Percentiles rank a stretch among this genome's conserved stretches.
Conservation (phyloP, 2,888 invertebrate species). For the Magallana nippona region DNA sequence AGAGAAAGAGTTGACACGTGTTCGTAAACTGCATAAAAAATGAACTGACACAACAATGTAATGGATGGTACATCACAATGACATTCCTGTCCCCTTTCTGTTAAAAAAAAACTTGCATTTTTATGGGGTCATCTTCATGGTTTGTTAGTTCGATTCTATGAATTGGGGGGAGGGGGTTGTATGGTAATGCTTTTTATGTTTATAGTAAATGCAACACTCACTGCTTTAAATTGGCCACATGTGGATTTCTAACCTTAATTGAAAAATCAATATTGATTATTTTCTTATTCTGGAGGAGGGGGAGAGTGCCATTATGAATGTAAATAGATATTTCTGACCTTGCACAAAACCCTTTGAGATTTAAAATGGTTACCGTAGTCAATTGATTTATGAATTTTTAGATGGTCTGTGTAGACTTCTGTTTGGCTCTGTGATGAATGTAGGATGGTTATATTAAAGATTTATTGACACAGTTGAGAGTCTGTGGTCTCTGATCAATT, state of each 20-base stretch:
- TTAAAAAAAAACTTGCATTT: not conserved
- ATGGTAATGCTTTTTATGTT: too few relatives aligned
- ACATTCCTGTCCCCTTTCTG: constrained; percentile 1
- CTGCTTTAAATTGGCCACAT: not conserved
- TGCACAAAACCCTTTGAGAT: too few relatives aligned
- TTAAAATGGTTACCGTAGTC: not conserved
- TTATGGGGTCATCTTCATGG: too few relatives aligned
- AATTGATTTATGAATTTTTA: not conserved
- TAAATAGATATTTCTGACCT: too few relatives aligned
- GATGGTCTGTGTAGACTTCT: not conserved
- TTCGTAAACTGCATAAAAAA: not conserved
- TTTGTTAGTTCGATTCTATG: too few relatives aligned
- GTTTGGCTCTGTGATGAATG: not conserved
- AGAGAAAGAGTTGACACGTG: too few relatives aligned
- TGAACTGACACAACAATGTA: constrained; percentile 26
- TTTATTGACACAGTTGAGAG: not conserved
- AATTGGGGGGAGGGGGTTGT: too few relatives aligned
- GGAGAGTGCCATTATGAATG: too few relatives aligned
- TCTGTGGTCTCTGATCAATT: constrained; percentile 1
- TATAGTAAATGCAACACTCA: not conserved
- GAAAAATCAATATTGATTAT: constrained; percentile 17
- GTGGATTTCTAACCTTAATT: not conserved
- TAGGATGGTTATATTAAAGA: constrained; percentile 17
- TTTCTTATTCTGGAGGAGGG: not conserved
- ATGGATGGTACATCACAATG: constrained; percentile 10